Base-by-base conservation (phyloP, 2,797 vertebrate genomes). In the Syncerus caffer region DNA sequence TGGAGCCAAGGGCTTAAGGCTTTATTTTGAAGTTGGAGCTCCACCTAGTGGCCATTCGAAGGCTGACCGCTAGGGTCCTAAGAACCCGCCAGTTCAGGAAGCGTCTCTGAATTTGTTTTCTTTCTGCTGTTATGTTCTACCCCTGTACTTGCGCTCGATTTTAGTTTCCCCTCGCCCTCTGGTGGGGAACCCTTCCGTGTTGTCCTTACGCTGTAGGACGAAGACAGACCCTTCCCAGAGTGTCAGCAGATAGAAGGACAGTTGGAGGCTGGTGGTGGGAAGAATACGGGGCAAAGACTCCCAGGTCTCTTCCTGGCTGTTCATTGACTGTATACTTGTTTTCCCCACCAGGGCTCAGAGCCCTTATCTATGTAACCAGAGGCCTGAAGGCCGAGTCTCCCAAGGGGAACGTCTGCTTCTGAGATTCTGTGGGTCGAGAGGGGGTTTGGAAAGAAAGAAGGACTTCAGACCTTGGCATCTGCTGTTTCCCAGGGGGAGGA, bases 21-120 rank as follows among this genome's bases (percentile, higher is more conserved):
- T 58, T 19, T 50, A 92, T 93, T 96, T 95, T 97, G 93, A 42
- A 58, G 17, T 2, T 9, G 92, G 95, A 57, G 87, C 89, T 25
- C 97, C 90, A 16, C 78, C 98, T 95, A 47, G 93, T 76, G 97
- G 88, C 34, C 34, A 29, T 38, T 90, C 7, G 6, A 6, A 55
- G 74, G 50, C n/a, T 84, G 19, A 42, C 47, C 1, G 13, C 34
- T 85, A 57, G 55, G 45, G 7, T 60, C 74, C 7, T 6, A 25
- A 57, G 53, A 60, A n/a, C 15, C 16, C 1, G 3, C 17, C 12
- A 0, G 27, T 45, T 83, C 17, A 1, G 5, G 38, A 7, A 47
- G 17, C n/a, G 1, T 23, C 12, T 67, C 58, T 84, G 55, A 16
- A 4, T 11, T 50, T 25, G 6, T 76, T 64, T 93, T 19, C 31